These are phyloP conservation scores for Drosophila rufa DNA, from an alignment of 1,140 invertebrate genomes.

Conservation along the genomic window DNA sequence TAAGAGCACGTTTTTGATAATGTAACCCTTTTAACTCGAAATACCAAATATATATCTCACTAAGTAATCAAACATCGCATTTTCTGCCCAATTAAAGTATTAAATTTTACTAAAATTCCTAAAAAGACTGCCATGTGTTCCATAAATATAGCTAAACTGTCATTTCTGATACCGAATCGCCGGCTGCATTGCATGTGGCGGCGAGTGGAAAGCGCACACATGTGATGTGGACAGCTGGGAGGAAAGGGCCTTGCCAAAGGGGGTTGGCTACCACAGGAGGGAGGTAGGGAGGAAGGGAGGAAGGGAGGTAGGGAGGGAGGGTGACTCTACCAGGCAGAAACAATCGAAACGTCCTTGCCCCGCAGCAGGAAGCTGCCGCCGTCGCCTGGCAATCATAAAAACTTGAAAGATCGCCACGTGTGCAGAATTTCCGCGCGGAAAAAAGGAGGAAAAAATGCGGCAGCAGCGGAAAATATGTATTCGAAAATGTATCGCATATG, in stretches of 20 bases:
- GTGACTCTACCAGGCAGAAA: conserved; percentile 55
- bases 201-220: conserved; percentile 46
- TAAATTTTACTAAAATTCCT: no score
- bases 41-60: no score
- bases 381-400: conserved; percentile 65
- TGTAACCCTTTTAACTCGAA: no score
- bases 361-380: conserved; percentile 67
- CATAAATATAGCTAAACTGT: conserved; percentile 14
- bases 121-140: conserved; percentile 21
- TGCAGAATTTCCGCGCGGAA: conserved; percentile 70
- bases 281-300: conserved; percentile 9
- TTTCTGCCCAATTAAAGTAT: neutral
- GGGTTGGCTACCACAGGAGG: conserved; percentile 13
- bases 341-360: conserved; percentile 69
- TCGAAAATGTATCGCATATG: conserved; percentile 36
- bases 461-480: conserved; percentile 8
- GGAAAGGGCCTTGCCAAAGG: conserved; percentile 25
- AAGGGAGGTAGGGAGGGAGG: conserved; percentile 32
- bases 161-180: conserved; percentile 32
- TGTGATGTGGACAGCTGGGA: conserved; percentile 59
- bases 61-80: neutral
- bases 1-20: no score
- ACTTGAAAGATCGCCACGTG: conserved; percentile 77
- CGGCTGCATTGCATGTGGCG: conserved; percentile 69
- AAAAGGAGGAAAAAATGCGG: conserved; percentile 30